Conservation (phyloP, 2,113 vertebrate species). For the Gymnobelideus leadbeateri region DNA sequence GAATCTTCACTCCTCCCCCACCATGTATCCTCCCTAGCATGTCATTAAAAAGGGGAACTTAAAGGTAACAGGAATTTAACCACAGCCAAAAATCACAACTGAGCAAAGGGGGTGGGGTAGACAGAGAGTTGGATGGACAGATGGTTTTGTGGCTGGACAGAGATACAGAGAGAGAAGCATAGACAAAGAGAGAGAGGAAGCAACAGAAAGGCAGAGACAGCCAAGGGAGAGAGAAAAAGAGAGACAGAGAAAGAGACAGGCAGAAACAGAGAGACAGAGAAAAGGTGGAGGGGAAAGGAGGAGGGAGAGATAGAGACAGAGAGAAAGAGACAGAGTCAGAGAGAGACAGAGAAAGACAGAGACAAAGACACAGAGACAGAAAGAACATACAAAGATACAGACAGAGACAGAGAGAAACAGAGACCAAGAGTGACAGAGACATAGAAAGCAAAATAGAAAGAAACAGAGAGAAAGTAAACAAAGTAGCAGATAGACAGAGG, state of each 20-base stretch:
- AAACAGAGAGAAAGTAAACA: neutral
- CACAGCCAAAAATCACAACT: slow-evolving; percentile 25
- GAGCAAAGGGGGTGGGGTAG: neutral
- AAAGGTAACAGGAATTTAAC: slow-evolving; percentile 36
- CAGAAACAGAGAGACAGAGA: no score
- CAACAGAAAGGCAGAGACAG: neutral
- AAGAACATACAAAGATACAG: neutral
- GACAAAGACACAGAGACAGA: neutral
- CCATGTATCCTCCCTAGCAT: slow-evolving; percentile 8
- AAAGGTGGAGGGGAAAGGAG: neutral
- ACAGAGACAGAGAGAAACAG: neutral
- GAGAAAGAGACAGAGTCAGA: no score
- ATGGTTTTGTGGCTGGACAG: neutral
- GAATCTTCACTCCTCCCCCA: slow-evolving; percentile 44
- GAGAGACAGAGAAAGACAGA: neutral
- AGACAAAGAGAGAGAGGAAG: neutral
- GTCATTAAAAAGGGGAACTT: slow-evolving; percentile 56
- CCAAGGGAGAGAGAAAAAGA: neutral
- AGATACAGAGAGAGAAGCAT: neutral
- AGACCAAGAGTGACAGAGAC: no score
- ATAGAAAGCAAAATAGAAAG: no score
- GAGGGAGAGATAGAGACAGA: neutral
- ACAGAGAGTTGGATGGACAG: neutral
- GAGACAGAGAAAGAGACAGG: no score
- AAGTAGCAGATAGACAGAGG: neutral